Conservation (phyloP, 2,888 invertebrate species). For the Hemithea aestivaria region DNA sequence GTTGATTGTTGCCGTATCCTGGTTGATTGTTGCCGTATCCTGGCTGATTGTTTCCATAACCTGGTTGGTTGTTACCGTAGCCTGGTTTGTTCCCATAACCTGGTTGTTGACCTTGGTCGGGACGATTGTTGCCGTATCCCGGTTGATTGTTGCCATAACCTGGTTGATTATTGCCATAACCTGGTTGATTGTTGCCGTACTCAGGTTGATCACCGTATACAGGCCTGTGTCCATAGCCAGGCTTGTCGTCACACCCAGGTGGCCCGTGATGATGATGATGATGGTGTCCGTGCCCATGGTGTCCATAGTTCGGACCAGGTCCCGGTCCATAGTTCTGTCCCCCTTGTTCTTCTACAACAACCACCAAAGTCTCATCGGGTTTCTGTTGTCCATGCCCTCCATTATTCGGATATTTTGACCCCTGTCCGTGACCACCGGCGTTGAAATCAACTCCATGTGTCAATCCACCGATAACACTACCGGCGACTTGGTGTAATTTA, state of each 20-base stretch:
- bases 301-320: slow-evolving; percentile 14
- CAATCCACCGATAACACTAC: slow-evolving; percentile 43
- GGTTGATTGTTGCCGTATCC: slow-evolving; percentile 7
- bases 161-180: slow-evolving; percentile 12
- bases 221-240: slow-evolving; percentile 6
- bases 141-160: slow-evolving; percentile 6
- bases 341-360: slow-evolving; percentile 36
- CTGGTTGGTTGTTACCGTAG: slow-evolving; percentile 3
- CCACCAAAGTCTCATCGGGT: slow-evolving; percentile 37
- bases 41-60: slow-evolving; percentile 3
- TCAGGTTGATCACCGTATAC: slow-evolving; percentile 10
- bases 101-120: neutral
- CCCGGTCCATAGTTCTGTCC: slow-evolving; percentile 9
- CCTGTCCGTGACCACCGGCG: slow-evolving; percentile 29
- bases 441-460: slow-evolving; percentile 37
- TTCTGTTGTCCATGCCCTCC: slow-evolving; percentile 23
- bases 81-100: slow-evolving; percentile 3
- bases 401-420: slow-evolving; percentile 19
- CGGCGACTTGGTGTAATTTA: slow-evolving; percentile 43
- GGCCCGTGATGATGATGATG: slow-evolving; percentile 23
- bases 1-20: slow-evolving; percentile 2
- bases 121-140: slow-evolving; percentile 1
- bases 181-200: slow-evolving; percentile 9
- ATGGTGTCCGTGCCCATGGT: slow-evolving; percentile 29
- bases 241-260: neutral